Evolutionary conservation across 1,140 invertebrate species (phyloP), one percentile per base, ranked within the genome.

Genomic region (Papilio polyxenes): DNA sequence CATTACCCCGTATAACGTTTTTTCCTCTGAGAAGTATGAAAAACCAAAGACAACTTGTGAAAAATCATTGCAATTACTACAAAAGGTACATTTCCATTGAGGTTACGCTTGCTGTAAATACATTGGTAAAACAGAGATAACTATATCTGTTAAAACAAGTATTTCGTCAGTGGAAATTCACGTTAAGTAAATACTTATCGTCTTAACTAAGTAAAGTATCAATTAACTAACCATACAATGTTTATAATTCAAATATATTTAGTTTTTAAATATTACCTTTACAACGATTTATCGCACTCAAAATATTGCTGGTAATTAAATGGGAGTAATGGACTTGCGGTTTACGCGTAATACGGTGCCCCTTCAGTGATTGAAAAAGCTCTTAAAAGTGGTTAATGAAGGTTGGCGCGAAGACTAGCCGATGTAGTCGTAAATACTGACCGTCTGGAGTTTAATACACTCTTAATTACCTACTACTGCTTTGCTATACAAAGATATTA

Each of bases 321-420:
- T 40, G 11, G 13, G 31, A 72, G 13, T 72, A 37, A 72, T 72
- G 31, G 20, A 1, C 5, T 37, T 72, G 65, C 31, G 65, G 65
- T 40, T 72, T 72, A 37, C 13, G 65, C 65, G 65, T 72, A 40
- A 72, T 37, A 72, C 31, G 65, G 65, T 72, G 65, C 31, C 37
- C 31, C 31, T 37, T 72, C 15, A 72, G 11, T 72, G 65, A 72
- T 72, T 72, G 23, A 72, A 72, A 69, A 72, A 37, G 65, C 65
- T 72, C 13, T 72, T 72, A 72, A 72, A 72, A 72, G 23, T 15
- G 23, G 31, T 72, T 72, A 72, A 72, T 72, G 65, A 40, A 72
- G 31, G 53, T 72, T 72, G 11, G 65, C 62, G 62, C 15, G 13
- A 37, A 37, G 65, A 31, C 13, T 37, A 72, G 31, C 62, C 65